phyloP scores from a whole-genome alignment of 2,888 invertebrate genomes.

The Lepeophtheirus nordmannii region DNA sequence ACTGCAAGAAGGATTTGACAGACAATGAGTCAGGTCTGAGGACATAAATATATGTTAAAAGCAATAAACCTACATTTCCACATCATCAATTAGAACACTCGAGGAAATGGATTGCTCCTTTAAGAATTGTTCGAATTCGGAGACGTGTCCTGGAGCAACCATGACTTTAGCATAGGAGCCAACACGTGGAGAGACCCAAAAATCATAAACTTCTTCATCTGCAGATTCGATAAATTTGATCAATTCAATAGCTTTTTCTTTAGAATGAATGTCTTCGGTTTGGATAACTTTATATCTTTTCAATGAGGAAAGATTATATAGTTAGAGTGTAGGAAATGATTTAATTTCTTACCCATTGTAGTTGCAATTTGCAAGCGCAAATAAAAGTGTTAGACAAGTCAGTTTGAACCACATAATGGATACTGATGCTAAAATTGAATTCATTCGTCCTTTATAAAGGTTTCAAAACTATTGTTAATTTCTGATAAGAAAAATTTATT shows the following conservation, averaged over 20 bases:
- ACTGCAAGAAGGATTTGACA: too few relatives aligned
- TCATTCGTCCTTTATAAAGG: too few relatives aligned
- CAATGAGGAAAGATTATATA: neutral
- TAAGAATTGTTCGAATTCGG: conserved; percentile 19
- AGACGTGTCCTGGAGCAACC: neutral
- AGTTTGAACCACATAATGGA: neutral
- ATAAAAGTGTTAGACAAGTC: neutral
- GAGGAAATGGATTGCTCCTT: conserved; percentile 22
- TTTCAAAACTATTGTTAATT: too few relatives aligned
- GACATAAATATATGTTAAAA: too few relatives aligned
- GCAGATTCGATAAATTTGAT: neutral
- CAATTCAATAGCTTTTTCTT: neutral
- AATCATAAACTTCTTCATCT: conserved; percentile 9
- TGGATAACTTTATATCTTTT: neutral
- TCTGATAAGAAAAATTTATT: too few relatives aligned
- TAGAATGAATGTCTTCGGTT: neutral
- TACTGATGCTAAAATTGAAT: neutral
- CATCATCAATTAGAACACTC: conserved; percentile 25
- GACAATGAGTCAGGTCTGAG: too few relatives aligned
- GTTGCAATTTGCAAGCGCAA: neutral
- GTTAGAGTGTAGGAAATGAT: neutral
- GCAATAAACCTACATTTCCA: conserved; percentile 17
- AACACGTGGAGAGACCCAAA: conserved; percentile 1
- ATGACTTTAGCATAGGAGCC: conserved; percentile 9
- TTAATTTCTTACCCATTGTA: neutral